A percentile compares a stretch with the other conserved stretches of the same genome.
phyloP scores from a whole-genome alignment of 2,888 invertebrate species.

The Mesodorylaimus sp. region DNA sequence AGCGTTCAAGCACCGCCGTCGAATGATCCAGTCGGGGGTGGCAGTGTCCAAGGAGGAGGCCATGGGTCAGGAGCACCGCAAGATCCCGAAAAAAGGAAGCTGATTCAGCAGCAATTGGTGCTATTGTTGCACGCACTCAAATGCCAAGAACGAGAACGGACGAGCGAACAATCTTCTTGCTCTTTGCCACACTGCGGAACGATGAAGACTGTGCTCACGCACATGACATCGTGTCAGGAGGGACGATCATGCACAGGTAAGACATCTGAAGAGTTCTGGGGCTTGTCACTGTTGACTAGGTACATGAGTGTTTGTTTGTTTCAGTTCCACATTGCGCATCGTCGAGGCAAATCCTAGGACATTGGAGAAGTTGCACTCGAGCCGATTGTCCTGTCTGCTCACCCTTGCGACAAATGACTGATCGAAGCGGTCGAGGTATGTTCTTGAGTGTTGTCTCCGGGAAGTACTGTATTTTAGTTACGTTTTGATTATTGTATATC shows the following conservation, averaged over 20 bases:
- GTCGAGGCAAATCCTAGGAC: conserved; percentile 84
- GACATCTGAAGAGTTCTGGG: too few species aligned
- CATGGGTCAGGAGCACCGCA: too few species aligned
- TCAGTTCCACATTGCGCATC: conserved; percentile 85
- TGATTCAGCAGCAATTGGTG: conserved; percentile 90
- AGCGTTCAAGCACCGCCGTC: too few species aligned
- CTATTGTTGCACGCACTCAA: conserved; percentile 87
- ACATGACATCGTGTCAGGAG: conserved; percentile 89
- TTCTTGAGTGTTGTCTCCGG: too few species aligned
- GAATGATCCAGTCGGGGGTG: too few species aligned
- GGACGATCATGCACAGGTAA: conserved; percentile 42
- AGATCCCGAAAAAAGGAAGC: conserved; percentile 50
- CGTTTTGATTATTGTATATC: too few species aligned
- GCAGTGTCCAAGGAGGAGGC: too few species aligned
- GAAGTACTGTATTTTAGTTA: too few species aligned
- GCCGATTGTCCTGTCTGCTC: conserved; percentile 87
- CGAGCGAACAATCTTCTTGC: too few species aligned
- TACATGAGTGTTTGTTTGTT: conserved; percentile 22
- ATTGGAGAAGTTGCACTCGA: conserved; percentile 88
- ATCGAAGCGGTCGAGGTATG: too few species aligned
- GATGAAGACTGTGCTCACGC: conserved; percentile 93
- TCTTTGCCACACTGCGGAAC: conserved; percentile 92
- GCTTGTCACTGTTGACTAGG: too few species aligned
- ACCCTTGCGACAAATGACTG: conserved; percentile 52
- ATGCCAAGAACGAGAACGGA: conserved; percentile 66